These are phyloP conservation scores for Standfussiana lucernea DNA, from an alignment of 2,888 invertebrate species.

Conservation along the genomic window DNA sequence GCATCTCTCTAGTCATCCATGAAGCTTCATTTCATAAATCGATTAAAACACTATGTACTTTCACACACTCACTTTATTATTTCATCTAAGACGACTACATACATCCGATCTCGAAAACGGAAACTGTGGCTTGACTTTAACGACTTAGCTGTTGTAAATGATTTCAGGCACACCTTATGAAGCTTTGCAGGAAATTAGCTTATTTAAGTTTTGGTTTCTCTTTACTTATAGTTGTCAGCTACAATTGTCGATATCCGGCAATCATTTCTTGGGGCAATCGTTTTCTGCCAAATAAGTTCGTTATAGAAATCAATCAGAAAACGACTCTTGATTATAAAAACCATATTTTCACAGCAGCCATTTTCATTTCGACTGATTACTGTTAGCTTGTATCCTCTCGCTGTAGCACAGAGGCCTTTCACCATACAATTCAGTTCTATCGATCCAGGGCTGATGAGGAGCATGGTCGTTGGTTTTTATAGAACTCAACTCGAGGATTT, in stretches of 20 bases:
- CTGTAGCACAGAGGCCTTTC: not conserved
- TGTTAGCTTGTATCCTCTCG: not conserved
- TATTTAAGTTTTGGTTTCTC: not conserved
- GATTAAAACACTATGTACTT: conserved; percentile 9
- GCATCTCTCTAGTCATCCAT: not conserved
- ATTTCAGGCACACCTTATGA: not conserved
- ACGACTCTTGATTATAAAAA: not conserved
- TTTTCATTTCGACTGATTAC: not conserved
- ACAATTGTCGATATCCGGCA: not conserved
- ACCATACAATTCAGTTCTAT: not conserved
- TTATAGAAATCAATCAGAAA: not conserved
- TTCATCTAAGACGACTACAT: not conserved
- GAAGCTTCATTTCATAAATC: conserved; percentile 17
- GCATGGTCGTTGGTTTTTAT: not conserved
- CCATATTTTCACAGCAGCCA: not conserved
- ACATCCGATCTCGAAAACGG: not conserved
- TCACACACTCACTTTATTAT: conserved; percentile 5
- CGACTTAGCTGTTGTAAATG: conserved; percentile 1
- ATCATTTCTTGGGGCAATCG: not conserved
- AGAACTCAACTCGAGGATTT: not conserved
- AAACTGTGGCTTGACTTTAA: not conserved
- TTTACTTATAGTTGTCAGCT: not conserved
- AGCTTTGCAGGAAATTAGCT: not conserved
- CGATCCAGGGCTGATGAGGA: not conserved
- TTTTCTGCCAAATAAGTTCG: not conserved